phyloP scores from a whole-genome alignment of 2,113 vertebrate species.

The Telmatochromis brachygnathus region DNA sequence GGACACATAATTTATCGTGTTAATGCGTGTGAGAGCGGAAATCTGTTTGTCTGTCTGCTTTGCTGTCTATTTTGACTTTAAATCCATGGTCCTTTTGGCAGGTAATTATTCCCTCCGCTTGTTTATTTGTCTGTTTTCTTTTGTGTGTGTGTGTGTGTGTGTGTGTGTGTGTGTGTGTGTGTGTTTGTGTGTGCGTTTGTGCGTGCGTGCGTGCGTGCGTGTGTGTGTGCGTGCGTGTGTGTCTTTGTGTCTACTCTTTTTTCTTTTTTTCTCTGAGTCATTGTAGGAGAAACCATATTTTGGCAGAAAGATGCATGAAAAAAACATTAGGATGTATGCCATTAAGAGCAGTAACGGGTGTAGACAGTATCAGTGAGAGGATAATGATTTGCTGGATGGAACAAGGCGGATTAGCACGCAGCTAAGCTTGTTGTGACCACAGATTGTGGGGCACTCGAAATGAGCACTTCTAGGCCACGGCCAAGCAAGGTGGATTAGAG shows the following conservation, averaged over 20 bases:
- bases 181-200: accelerated
- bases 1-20: slow-evolving; percentile 21
- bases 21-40: background rate
- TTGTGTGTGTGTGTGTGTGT: background rate
- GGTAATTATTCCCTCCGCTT: background rate
- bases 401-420: slow-evolving; percentile 45
- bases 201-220: accelerated
- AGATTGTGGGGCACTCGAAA: slow-evolving; percentile 57
- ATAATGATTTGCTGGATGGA: slow-evolving; percentile 53
- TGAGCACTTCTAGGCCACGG: slow-evolving; percentile 29
- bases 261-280: background rate
- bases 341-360: slow-evolving; percentile 1
- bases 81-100: background rate
- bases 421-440: slow-evolving; percentile 66
- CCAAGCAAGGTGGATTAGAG: slow-evolving; percentile 44
- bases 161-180: accelerated
- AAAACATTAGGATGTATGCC: background rate
- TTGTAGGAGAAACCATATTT: background rate
- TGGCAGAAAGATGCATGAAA: background rate
- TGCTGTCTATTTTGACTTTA: background rate
- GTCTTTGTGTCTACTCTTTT: background rate
- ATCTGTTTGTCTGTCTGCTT: background rate
- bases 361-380: slow-evolving; percentile 49
- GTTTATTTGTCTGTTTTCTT: background rate
- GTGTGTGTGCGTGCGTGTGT: accelerated